Evolutionary conservation across 2,888 invertebrate species (phyloP).

Genomic region (Gibbula magus): DNA sequence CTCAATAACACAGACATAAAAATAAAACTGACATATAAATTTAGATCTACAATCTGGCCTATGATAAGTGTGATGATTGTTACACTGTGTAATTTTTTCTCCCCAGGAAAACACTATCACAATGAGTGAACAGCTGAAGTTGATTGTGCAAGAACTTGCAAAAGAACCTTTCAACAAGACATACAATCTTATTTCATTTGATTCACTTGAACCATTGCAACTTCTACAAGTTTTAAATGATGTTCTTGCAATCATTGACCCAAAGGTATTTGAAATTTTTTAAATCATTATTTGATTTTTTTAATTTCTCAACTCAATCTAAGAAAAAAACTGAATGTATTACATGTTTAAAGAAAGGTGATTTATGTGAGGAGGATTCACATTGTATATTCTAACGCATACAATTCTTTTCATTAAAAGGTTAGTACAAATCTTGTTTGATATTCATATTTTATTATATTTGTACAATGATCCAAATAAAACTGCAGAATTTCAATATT

Average conservation of each 20-base stretch:
- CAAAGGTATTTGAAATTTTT: slow-evolving; percentile 75
- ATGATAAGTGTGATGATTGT: not conserved
- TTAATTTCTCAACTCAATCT: too few species aligned
- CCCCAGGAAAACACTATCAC: slow-evolving; percentile 16
- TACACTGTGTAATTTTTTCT: not conserved
- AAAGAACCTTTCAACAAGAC: slow-evolving; percentile 83
- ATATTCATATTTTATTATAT: too few species aligned
- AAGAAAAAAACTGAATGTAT: too few species aligned
- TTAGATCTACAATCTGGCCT: not conserved
- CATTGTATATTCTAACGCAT: too few species aligned
- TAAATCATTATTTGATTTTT: too few species aligned
- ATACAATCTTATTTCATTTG: slow-evolving; percentile 90
- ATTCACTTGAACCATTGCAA: slow-evolving; percentile 85
- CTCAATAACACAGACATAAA: too few species aligned
- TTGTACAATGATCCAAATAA: too few species aligned
- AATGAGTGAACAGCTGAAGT: slow-evolving; percentile 76
- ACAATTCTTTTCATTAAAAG: too few species aligned
- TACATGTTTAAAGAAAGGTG: too few species aligned
- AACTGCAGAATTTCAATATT: too few species aligned
- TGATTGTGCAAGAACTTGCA: slow-evolving; percentile 83
- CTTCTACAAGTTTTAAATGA: slow-evolving; percentile 86
- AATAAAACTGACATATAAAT: not conserved
- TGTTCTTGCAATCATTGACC: slow-evolving; percentile 84
- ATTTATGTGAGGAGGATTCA: too few species aligned
- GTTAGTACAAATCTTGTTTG: too few species aligned